Evolutionary conservation across 2,797 vertebrate species (phyloP).

Genomic region (Melanotaenia boesemani): DNA sequence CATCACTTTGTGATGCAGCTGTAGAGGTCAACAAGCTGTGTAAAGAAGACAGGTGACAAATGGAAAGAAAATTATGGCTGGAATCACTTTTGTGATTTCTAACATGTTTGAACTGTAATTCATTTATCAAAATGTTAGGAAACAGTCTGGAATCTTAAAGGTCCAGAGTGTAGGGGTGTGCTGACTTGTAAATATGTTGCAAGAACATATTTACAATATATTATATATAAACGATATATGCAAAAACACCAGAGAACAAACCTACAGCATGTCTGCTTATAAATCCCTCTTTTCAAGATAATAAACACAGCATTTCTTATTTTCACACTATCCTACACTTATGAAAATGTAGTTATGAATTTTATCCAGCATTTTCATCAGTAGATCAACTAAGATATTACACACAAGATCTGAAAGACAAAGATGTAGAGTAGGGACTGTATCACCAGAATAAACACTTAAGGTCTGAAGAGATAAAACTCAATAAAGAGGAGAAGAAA

Average conservation of each 20-base stretch:
- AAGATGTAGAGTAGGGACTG: not conserved
- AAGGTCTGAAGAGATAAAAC: not conserved
- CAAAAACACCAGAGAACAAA: not conserved
- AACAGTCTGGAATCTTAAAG: not conserved
- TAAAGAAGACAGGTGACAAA: slow-evolving; percentile 6
- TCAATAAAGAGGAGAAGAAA: not conserved
- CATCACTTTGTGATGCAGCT: slow-evolving; percentile 18
- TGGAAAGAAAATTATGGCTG: not conserved
- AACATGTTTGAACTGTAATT: not conserved
- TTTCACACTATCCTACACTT: no score
- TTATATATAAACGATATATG: no score
- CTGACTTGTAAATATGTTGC: no score
- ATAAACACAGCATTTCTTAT: not conserved
- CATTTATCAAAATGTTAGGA: not conserved
- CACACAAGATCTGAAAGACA: no score
- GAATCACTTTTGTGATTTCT: not conserved
- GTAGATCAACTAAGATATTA: no score
- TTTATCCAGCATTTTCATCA: no score
- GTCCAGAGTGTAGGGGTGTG: not conserved
- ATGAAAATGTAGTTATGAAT: no score
- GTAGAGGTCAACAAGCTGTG: slow-evolving; percentile 1
- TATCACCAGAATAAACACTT: not conserved
- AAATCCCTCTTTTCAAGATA: not conserved
- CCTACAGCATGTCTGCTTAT: not conserved
- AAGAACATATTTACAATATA: no score